phyloP scores from a whole-genome alignment of 2,113 vertebrate species.

The Oncorhynchus gorbuscha region DNA sequence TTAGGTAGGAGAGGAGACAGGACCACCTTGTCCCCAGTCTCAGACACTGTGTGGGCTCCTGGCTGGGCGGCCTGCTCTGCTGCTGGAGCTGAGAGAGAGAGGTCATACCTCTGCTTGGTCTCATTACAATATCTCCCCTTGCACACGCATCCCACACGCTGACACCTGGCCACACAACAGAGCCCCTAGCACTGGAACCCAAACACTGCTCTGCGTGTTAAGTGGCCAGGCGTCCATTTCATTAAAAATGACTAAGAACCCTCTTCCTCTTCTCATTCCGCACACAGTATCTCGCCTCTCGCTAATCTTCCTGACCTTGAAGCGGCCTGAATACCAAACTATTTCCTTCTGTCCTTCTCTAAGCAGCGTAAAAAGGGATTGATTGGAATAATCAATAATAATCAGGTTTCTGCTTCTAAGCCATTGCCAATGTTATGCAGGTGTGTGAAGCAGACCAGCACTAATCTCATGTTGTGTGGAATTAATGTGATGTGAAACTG shows the following conservation, averaged over 20 bases:
- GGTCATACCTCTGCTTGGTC: conserved; percentile 31
- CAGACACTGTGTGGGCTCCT: conserved; percentile 19
- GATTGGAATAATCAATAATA: conserved; percentile 51
- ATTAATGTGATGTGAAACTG: conserved; percentile 6
- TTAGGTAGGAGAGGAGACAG: conserved; percentile 17
- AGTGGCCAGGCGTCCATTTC: conserved; percentile 43
- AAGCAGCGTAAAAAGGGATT: conserved; percentile 15
- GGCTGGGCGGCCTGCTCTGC: conserved; percentile 1
- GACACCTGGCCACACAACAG: conserved; percentile 39
- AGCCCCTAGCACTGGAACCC: conserved; percentile 25
- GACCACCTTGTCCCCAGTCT: conserved; percentile 29
- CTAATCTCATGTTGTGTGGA: conserved; percentile 27
- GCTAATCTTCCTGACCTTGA: conserved; percentile 58
- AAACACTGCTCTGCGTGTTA: conserved; percentile 47
- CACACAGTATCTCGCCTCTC: conserved; percentile 23
- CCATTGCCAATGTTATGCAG: conserved; percentile 15
- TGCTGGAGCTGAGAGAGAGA: conserved; percentile 8
- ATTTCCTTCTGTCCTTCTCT: conserved; percentile 7
- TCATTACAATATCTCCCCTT: conserved; percentile 56
- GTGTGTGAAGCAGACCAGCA: conserved; percentile 20
- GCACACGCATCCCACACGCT: conserved; percentile 24
- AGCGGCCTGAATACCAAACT: conserved; percentile 46
- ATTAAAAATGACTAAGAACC: conserved; percentile 46
- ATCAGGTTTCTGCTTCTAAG: conserved; percentile 35
- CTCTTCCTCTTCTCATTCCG: conserved; percentile 39